Conservation (phyloP, 1,140 invertebrate species). For the Megathymus violae region DNA sequence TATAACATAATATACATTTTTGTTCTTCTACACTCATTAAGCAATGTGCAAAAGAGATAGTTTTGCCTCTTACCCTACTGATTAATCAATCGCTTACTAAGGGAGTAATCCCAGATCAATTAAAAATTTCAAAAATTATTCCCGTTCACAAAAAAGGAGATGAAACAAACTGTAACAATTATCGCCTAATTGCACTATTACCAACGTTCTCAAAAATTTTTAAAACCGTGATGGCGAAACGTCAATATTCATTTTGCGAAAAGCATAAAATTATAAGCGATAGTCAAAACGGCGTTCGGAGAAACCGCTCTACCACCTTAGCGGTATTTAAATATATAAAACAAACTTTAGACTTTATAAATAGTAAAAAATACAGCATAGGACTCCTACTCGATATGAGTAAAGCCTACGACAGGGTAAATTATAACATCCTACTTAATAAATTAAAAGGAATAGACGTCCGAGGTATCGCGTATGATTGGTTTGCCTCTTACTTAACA, state of each 20-base stretch:
- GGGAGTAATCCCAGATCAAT: neutral
- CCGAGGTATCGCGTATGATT: no score
- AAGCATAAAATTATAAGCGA: neutral
- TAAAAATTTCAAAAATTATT: slow-evolving; percentile 4
- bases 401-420: no score
- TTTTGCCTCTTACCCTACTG: neutral
- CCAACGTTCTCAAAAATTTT: slow-evolving; percentile 9
- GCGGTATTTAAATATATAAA: slow-evolving; percentile 2
- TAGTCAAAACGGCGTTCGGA: neutral
- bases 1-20: no score
- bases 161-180: neutral
- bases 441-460: no score
- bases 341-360: neutral
- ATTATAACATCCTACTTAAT: no score
- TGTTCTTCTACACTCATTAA: no score
- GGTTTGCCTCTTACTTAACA: no score
- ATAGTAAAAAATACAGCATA: neutral
- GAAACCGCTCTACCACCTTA: neutral
- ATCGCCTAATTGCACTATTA: neutral
- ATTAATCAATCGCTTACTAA: neutral
- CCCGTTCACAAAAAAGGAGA: neutral
- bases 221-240: neutral
- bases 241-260: slow-evolving; percentile 6
- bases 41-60: no score
- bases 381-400: no score